phyloP scores from a whole-genome alignment of 1,140 invertebrate species.

The Delia radicum region DNA sequence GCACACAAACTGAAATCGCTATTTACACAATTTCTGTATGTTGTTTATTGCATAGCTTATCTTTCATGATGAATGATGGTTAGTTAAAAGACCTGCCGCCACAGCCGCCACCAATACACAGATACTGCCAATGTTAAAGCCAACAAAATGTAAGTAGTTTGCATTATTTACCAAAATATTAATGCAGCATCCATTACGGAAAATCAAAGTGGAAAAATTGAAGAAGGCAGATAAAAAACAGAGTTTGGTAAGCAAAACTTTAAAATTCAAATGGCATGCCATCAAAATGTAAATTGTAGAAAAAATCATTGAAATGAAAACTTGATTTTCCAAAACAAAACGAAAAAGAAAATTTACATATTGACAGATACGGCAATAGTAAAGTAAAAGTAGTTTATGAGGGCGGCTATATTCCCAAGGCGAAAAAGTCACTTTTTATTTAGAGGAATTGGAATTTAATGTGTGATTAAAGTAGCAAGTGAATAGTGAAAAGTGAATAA shows the following conservation, averaged over 20 bases:
- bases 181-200: background rate
- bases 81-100: background rate
- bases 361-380: background rate
- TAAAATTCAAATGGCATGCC: background rate
- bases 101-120: background rate
- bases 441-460: no score
- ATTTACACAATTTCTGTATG: background rate
- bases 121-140: background rate
- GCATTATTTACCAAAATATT: background rate
- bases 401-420: background rate
- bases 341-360: background rate
- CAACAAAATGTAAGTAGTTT: background rate
- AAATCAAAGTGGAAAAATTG: background rate
- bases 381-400: background rate
- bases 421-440: background rate
- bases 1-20: background rate
- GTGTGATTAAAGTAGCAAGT: no score
- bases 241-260: background rate
- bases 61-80: background rate
- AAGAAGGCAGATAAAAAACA: background rate
- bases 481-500: no score
- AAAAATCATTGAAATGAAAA: background rate
- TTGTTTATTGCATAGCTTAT: background rate
- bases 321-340: background rate
- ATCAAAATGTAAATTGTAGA: background rate